Evolutionary conservation across 2,888 invertebrate genomes (phyloP).

Genomic region (Xylota segnis): DNA sequence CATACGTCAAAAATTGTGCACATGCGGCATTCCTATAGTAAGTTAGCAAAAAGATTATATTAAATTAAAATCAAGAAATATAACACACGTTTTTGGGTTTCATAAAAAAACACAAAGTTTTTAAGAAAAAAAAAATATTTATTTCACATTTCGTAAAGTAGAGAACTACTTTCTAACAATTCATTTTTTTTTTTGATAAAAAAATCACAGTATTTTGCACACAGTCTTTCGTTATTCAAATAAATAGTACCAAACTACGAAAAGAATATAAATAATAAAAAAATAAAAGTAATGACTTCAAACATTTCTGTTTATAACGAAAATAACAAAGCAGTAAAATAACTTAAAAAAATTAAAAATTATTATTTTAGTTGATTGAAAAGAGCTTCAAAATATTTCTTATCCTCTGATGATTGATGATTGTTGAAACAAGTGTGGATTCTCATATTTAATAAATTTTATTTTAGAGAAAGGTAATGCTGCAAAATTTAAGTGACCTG

Average conservation of each 20-base stretch:
- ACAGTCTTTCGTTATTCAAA: background rate
- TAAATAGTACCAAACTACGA: background rate
- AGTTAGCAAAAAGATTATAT: background rate
- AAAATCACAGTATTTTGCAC: background rate
- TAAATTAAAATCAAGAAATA: slow-evolving; percentile 1
- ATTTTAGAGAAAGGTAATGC: slow-evolving; percentile 31
- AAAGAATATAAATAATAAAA: slow-evolving; percentile 2
- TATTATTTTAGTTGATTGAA: slow-evolving; percentile 13
- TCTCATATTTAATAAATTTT: slow-evolving; percentile 10
- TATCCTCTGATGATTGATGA: background rate
- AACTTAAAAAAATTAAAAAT: slow-evolving; percentile 7
- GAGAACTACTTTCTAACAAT: slow-evolving; percentile 4
- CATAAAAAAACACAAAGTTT: background rate
- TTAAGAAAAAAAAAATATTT: background rate
- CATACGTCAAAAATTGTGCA: background rate
- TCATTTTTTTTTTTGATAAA: slow-evolving; percentile 2
- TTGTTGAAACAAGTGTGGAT: slow-evolving; percentile 21
- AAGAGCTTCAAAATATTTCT: slow-evolving; percentile 10
- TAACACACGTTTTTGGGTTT: background rate
- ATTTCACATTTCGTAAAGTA: slow-evolving; percentile 4
- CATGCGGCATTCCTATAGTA: background rate
- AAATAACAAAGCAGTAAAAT: slow-evolving; percentile 13
- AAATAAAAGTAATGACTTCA: background rate
- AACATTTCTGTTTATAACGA: background rate
- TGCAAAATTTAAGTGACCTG: slow-evolving; percentile 14